Percentiles rank a stretch among this genome's conserved stretches.
Conservation (phyloP, 1,140 invertebrate genomes). For the Eueides isabella region DNA sequence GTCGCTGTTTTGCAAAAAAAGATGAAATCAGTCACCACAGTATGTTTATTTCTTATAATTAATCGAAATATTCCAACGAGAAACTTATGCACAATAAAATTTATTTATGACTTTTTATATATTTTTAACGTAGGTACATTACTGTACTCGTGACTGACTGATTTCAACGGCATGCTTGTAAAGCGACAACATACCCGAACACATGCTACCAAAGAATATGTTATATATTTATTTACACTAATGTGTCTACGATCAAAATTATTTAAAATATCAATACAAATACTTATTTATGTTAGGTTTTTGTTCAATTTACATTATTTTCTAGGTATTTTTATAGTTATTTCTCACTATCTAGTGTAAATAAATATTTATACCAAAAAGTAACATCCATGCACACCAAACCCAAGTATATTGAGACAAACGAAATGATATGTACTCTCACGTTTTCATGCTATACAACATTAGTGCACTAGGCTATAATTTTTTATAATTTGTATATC, state of each 20-base stretch:
- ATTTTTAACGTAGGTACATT: constrained; percentile 12
- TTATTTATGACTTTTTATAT: constrained; percentile 31
- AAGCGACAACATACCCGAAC: constrained; percentile 25
- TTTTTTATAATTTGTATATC: too few relatives aligned
- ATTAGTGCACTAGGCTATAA: too few relatives aligned
- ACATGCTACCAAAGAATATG: constrained; percentile 25
- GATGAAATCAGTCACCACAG: constrained; percentile 66
- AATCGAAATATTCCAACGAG: constrained; percentile 65
- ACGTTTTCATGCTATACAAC: not conserved
- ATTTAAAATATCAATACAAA: not conserved
- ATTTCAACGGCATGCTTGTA: constrained; percentile 58
- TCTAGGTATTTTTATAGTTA: not conserved
- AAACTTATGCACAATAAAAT: constrained; percentile 35
- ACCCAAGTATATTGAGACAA: not conserved
- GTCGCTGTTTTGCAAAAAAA: constrained; percentile 62
- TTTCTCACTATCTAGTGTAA: not conserved
- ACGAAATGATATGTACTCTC: not conserved
- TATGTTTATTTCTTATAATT: constrained; percentile 26
- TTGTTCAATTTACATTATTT: not conserved
- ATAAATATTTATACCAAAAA: not conserved
- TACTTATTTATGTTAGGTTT: not conserved
- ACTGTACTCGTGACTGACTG: constrained; percentile 72
- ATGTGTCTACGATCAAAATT: not conserved
- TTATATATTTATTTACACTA: not conserved
- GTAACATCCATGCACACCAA: constrained; percentile 10